phyloP scores from a whole-genome alignment of 2,888 invertebrate genomes.

The Lordiphosa andalusiaca region DNA sequence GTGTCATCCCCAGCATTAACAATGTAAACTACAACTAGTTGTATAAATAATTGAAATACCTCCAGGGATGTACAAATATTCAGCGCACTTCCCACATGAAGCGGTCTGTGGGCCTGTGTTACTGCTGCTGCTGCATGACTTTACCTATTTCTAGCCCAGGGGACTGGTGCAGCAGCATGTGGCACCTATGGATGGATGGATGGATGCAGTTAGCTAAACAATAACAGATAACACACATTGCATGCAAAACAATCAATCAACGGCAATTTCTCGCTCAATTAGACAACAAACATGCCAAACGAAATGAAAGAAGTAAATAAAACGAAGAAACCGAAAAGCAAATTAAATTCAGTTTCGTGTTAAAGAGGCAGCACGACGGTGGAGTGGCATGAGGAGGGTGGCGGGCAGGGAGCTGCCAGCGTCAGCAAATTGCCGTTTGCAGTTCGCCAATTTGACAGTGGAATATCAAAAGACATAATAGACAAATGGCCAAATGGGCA shows the following conservation, averaged over 20 bases:
- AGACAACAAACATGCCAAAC: slow-evolving; percentile 74
- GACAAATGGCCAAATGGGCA: slow-evolving; percentile 53
- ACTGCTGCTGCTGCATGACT: too few species aligned
- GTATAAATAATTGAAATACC: too few species aligned
- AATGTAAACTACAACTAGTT: too few species aligned
- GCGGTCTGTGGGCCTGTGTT: too few species aligned
- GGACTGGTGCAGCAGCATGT: too few species aligned
- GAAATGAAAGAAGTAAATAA: slow-evolving; percentile 28
- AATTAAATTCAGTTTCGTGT: slow-evolving; percentile 73
- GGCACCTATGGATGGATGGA: slow-evolving; percentile 15
- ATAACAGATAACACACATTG: slow-evolving; percentile 49
- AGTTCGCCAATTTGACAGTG: slow-evolving; percentile 67
- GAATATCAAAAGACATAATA: slow-evolving; percentile 50
- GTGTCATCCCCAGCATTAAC: too few species aligned
- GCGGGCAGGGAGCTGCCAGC: neutral
- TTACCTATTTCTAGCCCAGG: too few species aligned
- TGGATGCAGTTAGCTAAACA: slow-evolving; percentile 12
- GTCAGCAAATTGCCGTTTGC: slow-evolving; percentile 23
- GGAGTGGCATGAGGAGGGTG: neutral
- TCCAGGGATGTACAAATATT: too few species aligned
- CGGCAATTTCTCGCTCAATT: slow-evolving; percentile 79
- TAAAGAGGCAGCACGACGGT: slow-evolving; percentile 54
- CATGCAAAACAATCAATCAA: slow-evolving; percentile 78
- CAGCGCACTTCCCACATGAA: too few species aligned
- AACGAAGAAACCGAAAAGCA: slow-evolving; percentile 38